Base-by-base conservation (phyloP, 2,797 vertebrate species). In the Protosalanx chinensis region DNA sequence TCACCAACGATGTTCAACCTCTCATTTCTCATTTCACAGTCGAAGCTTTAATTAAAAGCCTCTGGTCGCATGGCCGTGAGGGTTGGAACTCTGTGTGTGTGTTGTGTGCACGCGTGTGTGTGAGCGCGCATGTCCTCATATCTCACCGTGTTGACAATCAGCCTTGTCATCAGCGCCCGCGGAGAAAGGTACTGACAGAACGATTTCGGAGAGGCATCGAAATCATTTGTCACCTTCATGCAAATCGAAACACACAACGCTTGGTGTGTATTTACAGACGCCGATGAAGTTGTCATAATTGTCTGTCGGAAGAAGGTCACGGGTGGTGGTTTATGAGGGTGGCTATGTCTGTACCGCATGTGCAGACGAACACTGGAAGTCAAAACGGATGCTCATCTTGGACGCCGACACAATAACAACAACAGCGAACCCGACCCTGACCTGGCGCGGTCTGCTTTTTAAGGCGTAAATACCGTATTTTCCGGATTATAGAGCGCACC, bases 91-190 rank as follows among this genome's bases (percentile, higher is more conserved):
- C 10, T 35, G 58, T 51, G 65, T 18, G 18, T 53, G 65, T 56
- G 57, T 49, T 7, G 16, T 49, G 65, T 51, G 67, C 60, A n/a
- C 71, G 30, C 3, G 41, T 3, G 32, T 3, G 32, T 70, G 46
- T 33, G 4, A 57, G 67, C 13, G 59, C 32, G 12, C 29, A 27
- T 32, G 29, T 16, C 1, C 33, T 20, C 10, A 41, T 49, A 30
- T 64, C 64, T 73, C 46, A 64, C 59, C 75, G 73, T 80, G 71
- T 82, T 80, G 72, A 71, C 69, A 81, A 82, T 76, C 68, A 82
- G 51, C 62, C 57, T 29, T 62, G 66, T 71, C 37, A 76, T 77
- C 61, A 41, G 53, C 72, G 53, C 61, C 33, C 16, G 46, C 18
- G 78, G 67, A 81, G 81, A 68, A 75, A 72, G 49, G 80, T 75